Evolutionary conservation across 1,140 invertebrate genomes (phyloP).

Genomic region (Pararge aegeria): DNA sequence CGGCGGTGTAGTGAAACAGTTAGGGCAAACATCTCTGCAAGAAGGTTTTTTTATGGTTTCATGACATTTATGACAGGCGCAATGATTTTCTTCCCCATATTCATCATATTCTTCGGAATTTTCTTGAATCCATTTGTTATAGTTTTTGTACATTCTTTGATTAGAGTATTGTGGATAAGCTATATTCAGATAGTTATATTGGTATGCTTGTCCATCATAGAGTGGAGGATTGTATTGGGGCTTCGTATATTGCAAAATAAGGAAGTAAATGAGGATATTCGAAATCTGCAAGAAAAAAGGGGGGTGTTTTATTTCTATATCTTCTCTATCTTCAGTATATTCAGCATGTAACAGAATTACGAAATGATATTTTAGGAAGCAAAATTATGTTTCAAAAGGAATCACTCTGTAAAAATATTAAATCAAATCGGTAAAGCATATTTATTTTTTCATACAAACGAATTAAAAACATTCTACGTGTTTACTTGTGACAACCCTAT

Average conservation of each 20-base stretch:
- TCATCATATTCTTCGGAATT: conserved; percentile 32
- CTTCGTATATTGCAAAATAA: conserved; percentile 6
- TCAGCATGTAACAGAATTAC: too few species aligned
- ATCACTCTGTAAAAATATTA: too few species aligned
- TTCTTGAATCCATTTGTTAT: conserved; percentile 21
- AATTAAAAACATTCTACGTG: too few species aligned
- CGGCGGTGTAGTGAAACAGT: conserved; percentile 28
- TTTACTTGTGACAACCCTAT: too few species aligned
- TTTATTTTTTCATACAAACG: too few species aligned
- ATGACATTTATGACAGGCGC: conserved; percentile 39
- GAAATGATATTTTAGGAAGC: too few species aligned
- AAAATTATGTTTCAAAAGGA: too few species aligned
- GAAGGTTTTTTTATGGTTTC: conserved; percentile 29
- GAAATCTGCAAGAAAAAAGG: conserved; percentile 5
- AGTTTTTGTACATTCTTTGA: conserved; percentile 10
- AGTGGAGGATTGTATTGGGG: conserved; percentile 12
- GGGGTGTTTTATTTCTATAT: background rate
- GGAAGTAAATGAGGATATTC: background rate
- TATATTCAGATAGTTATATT: conserved; percentile 22
- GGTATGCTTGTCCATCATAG: conserved; percentile 15
- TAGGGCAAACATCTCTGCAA: conserved; percentile 39
- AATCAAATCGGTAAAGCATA: too few species aligned
- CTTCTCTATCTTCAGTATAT: background rate
- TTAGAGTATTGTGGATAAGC: conserved; percentile 15
- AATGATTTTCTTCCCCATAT: conserved; percentile 36